phyloP scores from a whole-genome alignment of 2,888 invertebrate genomes.

The Ashinkailepas kermadecensis region DNA sequence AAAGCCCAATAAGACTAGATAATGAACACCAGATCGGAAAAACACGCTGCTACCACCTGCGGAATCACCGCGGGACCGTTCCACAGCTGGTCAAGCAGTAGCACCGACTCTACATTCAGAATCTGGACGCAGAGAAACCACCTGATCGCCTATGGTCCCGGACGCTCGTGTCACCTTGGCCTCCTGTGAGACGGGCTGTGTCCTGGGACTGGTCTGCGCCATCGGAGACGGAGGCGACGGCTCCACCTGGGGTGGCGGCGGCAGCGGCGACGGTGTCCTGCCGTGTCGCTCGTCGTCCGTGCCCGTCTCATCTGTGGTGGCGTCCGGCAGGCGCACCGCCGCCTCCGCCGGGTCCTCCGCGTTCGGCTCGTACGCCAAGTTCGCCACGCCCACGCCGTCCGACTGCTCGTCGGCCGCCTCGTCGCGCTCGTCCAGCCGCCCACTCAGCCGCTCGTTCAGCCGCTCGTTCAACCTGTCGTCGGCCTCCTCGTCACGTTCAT shows the following conservation, averaged over 20 bases:
- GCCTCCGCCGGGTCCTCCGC: not conserved
- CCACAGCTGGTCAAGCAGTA: too few species aligned
- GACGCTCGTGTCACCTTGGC: too few species aligned
- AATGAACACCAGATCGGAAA: too few species aligned
- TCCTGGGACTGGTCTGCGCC: too few species aligned
- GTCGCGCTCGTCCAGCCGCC: not conserved
- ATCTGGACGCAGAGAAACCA: too few species aligned
- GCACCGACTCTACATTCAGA: too few species aligned
- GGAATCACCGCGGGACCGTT: too few species aligned
- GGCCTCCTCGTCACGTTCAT: not conserved
- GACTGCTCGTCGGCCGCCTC: not conserved
- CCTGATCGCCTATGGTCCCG: too few species aligned
- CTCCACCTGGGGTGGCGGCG: not conserved
- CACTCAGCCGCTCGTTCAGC: not conserved
- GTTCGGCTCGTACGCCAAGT: slow-evolving; percentile 9
- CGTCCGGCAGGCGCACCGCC: slow-evolving; percentile 11
- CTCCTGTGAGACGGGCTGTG: too few species aligned
- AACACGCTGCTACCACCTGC: too few species aligned
- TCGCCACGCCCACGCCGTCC: not conserved
- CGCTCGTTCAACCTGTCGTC: not conserved
- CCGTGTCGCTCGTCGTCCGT: not conserved
- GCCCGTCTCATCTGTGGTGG: not conserved
- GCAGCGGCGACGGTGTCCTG: not conserved
- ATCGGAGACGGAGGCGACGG: not conserved
- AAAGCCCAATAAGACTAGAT: too few species aligned